phyloP scores from a whole-genome alignment of 2,797 vertebrate genomes.

The Semaprochilodus insignis region DNA sequence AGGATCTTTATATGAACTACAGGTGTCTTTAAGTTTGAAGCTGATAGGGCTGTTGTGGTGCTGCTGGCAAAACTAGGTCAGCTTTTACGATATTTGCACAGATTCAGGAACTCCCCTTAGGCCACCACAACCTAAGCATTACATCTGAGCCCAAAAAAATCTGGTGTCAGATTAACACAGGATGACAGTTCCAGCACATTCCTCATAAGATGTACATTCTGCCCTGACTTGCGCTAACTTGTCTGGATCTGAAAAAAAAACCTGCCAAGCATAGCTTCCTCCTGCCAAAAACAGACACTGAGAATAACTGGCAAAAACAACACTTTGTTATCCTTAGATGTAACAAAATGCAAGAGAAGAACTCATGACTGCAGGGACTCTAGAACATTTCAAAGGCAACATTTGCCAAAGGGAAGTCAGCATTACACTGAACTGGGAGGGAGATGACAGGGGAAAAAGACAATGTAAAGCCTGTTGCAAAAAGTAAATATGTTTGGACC shows the following conservation, averaged over 20 bases:
- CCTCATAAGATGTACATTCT: neutral
- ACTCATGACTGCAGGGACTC: conserved; percentile 3
- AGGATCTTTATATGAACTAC: no score
- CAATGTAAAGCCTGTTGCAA: no score
- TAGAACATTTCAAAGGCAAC: neutral
- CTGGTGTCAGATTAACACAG: neutral
- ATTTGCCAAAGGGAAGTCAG: neutral
- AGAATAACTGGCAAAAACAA: neutral
- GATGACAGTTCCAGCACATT: neutral
- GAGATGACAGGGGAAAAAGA: no score
- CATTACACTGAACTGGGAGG: no score
- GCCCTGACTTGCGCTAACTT: neutral
- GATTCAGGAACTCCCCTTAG: neutral
- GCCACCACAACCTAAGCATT: neutral
- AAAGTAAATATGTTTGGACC: neutral
- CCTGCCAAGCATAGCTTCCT: neutral
- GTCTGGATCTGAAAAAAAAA: neutral
- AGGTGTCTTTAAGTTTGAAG: no score
- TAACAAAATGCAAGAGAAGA: neutral
- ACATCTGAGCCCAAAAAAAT: neutral
- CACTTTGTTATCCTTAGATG: neutral
- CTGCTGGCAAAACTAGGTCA: no score
- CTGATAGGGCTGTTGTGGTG: no score
- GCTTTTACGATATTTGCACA: neutral
- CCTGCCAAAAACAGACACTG: neutral